Evolutionary conservation across 2,797 vertebrate species (phyloP).

Genomic region (Anisognathus igniventris): DNA sequence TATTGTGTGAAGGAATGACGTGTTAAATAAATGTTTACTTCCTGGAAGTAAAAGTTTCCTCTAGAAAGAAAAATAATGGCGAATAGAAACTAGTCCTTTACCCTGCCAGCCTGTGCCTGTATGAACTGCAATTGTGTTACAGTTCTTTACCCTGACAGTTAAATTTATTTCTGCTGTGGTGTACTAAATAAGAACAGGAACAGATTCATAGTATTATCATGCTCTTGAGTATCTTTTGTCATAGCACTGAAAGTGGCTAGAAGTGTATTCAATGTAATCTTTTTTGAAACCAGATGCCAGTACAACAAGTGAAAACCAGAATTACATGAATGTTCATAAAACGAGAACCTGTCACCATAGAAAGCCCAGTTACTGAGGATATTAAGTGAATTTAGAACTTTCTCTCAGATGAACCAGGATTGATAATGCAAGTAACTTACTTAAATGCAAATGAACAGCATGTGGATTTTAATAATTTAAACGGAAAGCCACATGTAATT

Average conservation of each 20-base stretch:
- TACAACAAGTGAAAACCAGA: neutral
- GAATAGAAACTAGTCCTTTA: neutral
- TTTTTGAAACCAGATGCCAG: neutral
- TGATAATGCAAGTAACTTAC: neutral
- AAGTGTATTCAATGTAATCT: neutral
- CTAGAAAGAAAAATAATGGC: neutral
- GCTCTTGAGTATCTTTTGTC: neutral
- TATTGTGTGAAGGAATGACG: neutral
- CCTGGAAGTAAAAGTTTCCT: conserved; percentile 2
- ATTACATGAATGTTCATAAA: neutral
- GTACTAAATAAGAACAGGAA: neutral
- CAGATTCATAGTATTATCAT: neutral
- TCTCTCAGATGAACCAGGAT: neutral
- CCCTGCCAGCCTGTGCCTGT: accelerated
- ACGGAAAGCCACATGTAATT: neutral
- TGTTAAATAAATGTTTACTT: conserved; percentile 16
- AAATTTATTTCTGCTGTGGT: neutral
- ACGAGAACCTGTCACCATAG: neutral
- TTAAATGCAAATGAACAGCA: neutral
- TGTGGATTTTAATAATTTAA: neutral
- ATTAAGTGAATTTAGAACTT: neutral
- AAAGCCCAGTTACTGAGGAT: neutral
- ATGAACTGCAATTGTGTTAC: neutral
- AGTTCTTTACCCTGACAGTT: neutral
- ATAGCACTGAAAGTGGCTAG: neutral